Base-by-base conservation (phyloP, 2,888 invertebrate genomes). In the Amiota minor region DNA sequence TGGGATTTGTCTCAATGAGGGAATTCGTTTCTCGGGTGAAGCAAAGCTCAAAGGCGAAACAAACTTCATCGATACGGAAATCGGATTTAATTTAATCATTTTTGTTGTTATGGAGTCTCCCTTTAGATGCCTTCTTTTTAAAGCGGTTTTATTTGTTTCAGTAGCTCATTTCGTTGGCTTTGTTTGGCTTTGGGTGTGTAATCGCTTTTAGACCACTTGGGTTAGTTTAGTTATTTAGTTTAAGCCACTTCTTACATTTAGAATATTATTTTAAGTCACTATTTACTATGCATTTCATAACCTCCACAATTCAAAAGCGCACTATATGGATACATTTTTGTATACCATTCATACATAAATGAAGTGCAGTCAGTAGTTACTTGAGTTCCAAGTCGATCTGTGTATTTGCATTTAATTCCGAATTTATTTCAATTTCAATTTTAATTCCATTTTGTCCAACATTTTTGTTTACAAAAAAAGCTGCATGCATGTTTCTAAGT, bases 71-170 rank as follows among this genome's bases (percentile, higher is more conserved):
- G 74, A 74, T 72, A 72, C 65, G 70, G 72, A 74, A 76, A 77
- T 76, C 75, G 75, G 75, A 77, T 77, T 78, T 75, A 75, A 77
- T 78, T 78, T 76, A 78, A 77, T 78, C 74, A 78, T 75, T 76
- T 74, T 68, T 53, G 50, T 50, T 68, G 50, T 53, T 68, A 8
- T 9, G 50, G 56, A 72, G 64, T 50, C 64, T 46, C 20, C 20
- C 35, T 6, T 35, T 35, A 0, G 35, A 35, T 35, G 6, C 35
- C 6, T 55, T 14, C 12, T 35, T 59, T 20, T 49, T 45, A 18
- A 50, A 49, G n/a, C 18, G 8, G 8, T 69, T 72, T 72, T 64
- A 20, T 23, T 70, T 56, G 62, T 64, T 18, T 35, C 62, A 35
- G 18, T 18, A 11, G 12, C 9, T 20, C 56, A 56, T 70, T 55